Conservation (phyloP, 1,140 invertebrate genomes). For the Radopholus similis region DNA sequence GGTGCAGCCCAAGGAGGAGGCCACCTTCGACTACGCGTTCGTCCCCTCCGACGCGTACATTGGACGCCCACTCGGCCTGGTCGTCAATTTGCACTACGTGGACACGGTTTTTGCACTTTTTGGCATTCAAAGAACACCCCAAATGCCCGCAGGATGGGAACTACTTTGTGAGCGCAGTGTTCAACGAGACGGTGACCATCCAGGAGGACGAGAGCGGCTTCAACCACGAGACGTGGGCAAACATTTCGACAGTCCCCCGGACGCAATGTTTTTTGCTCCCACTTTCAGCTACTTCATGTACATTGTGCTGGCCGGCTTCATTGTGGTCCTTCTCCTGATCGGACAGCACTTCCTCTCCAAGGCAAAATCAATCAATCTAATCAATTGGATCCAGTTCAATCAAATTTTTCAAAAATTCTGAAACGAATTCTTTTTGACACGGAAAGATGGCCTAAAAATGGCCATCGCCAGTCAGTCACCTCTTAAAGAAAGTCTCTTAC, state of each 20-base stretch:
- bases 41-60: constrained; percentile 89
- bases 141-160: constrained; percentile 66
- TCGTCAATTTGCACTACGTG: constrained; percentile 86
- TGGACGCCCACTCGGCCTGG: constrained; percentile 87
- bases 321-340: constrained; percentile 78
- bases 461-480: too few species aligned
- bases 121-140: not conserved
- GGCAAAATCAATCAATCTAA: constrained; percentile 63
- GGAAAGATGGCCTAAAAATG: too few species aligned
- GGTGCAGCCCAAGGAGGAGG: constrained; percentile 84
- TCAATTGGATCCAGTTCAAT: too few species aligned
- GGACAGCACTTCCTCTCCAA: constrained; percentile 77
- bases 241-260: not conserved
- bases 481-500: too few species aligned
- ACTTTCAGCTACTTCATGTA: constrained; percentile 76
- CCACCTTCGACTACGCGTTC: constrained; percentile 90
- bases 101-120: constrained; percentile 65
- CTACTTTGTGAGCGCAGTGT: constrained; percentile 80
- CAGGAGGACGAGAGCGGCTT: constrained; percentile 91
- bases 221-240: constrained; percentile 80
- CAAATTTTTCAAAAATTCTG: constrained; percentile 65
- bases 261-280: not conserved
- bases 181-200: constrained; percentile 96
- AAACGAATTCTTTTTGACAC: too few species aligned
- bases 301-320: constrained; percentile 82